Conservation (phyloP, 2,888 invertebrate species). For the Pheosia tremula region DNA sequence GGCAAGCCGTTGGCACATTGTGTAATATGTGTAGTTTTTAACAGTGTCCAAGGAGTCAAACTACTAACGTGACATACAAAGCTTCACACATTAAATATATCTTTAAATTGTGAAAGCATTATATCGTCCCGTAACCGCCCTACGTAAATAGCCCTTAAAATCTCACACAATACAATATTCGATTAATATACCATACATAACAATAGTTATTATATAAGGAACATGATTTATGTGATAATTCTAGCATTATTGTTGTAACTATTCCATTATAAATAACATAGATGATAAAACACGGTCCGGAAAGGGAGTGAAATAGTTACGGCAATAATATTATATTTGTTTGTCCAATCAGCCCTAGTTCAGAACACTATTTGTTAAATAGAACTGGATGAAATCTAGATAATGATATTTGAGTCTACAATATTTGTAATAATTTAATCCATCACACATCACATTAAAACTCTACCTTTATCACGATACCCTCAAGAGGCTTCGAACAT, state of each 20-base stretch:
- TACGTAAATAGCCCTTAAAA: slow-evolving; percentile 24
- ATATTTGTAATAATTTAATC: too few species aligned
- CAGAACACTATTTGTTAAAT: slow-evolving; percentile 11
- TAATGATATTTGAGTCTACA: too few species aligned
- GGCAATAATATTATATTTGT: slow-evolving; percentile 14
- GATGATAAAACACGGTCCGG: neutral
- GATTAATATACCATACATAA: slow-evolving; percentile 16
- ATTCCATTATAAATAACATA: slow-evolving; percentile 8
- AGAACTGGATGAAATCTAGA: too few species aligned
- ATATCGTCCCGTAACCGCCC: slow-evolving; percentile 14
- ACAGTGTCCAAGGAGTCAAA: neutral
- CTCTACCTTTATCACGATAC: too few species aligned
- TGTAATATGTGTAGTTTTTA: too few species aligned
- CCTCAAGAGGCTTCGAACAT: too few species aligned
- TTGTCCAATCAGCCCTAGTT: slow-evolving; percentile 25
- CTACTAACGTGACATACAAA: slow-evolving; percentile 26
- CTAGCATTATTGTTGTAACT: slow-evolving; percentile 16
- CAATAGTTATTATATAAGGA: slow-evolving; percentile 16
- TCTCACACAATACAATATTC: slow-evolving; percentile 24
- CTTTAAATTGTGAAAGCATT: slow-evolving; percentile 23
- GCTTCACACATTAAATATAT: slow-evolving; percentile 19
- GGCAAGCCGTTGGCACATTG: too few species aligned
- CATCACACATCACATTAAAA: too few species aligned
- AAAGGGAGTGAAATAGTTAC: slow-evolving; percentile 13
- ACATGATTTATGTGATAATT: slow-evolving; percentile 15